A percentile compares a stretch with the other conserved stretches of the same genome.
Evolutionary conservation across 2,113 vertebrate species (phyloP).

Genomic region (Hydrolagus affinis): DNA sequence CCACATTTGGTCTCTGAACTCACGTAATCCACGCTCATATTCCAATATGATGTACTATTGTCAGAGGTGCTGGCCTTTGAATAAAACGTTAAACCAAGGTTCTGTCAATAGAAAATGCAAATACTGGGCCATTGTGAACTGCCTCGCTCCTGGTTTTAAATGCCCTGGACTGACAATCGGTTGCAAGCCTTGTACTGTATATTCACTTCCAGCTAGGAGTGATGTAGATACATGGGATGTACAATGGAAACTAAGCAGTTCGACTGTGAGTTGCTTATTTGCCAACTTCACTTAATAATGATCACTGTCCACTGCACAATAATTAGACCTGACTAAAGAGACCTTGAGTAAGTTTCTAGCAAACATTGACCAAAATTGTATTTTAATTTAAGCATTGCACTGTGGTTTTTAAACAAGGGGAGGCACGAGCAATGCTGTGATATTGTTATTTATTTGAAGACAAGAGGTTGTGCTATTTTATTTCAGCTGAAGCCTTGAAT

Average conservation of each 20-base stretch:
- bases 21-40: too few species aligned
- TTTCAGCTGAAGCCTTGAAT: background rate
- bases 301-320: conserved; percentile 50
- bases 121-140: too few species aligned
- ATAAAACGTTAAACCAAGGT: too few species aligned
- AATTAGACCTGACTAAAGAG: conserved; percentile 64
- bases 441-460: background rate
- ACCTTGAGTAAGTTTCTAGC: conserved; percentile 66
- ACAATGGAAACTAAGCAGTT: background rate
- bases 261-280: conserved; percentile 35
- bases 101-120: too few species aligned
- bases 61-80: too few species aligned
- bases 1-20: too few species aligned
- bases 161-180: background rate
- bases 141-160: background rate
- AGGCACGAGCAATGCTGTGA: background rate
- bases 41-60: too few species aligned
- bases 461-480: background rate
- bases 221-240: conserved; percentile 1
- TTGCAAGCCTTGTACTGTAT: background rate
- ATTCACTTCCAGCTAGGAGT: background rate
- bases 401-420: background rate
- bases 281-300: conserved; percentile 46
- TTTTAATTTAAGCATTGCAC: conserved; percentile 61
- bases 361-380: conserved; percentile 69